A percentile compares a stretch with the other conserved stretches of the same genome.
These are phyloP conservation scores for Lasioglossum figueresi DNA, from an alignment of 2,888 invertebrate species.

Conservation along the genomic window DNA sequence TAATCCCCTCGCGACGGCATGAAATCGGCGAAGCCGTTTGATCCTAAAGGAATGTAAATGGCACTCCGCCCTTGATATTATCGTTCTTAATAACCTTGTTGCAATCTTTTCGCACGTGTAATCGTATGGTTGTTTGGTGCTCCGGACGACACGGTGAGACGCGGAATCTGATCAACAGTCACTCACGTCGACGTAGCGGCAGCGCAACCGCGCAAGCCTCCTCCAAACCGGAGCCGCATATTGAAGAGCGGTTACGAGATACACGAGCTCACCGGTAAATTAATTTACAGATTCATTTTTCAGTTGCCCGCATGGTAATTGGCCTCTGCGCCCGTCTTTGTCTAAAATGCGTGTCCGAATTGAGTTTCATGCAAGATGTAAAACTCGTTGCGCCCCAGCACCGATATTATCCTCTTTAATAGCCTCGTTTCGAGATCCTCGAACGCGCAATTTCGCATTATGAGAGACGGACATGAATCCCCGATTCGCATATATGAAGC, in stretches of 20 bases:
- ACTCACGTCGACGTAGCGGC: constrained; percentile 9
- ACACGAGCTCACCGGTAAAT: not conserved
- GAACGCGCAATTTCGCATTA: constrained; percentile 48
- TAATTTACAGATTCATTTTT: constrained; percentile 20
- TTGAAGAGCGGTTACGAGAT: constrained; percentile 23
- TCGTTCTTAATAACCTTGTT: constrained; percentile 52
- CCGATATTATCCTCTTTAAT: constrained; percentile 51
- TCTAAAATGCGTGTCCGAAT: constrained; percentile 25
- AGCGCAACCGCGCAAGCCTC: not conserved
- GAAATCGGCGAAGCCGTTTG: constrained; percentile 5
- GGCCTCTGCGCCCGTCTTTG: constrained; percentile 13
- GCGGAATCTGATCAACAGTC: constrained; percentile 47
- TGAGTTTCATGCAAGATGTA: not conserved
- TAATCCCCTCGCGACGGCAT: not conserved
- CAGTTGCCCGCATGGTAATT: constrained; percentile 25
- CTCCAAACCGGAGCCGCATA: not conserved
- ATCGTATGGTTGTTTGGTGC: constrained; percentile 31
- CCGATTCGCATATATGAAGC: constrained; percentile 36
- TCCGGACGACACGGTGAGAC: constrained; percentile 20
- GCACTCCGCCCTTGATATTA: constrained; percentile 35
- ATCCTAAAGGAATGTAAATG: constrained; percentile 37
- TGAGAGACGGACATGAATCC: constrained; percentile 17
- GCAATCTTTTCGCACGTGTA: constrained; percentile 51
- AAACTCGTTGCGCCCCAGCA: constrained; percentile 6
- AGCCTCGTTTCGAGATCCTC: constrained; percentile 25